Percentiles rank a stretch among this genome's conserved stretches.
Evolutionary conservation across 2,797 vertebrate species (phyloP).

Genomic region (Luscinia megarhynchos): DNA sequence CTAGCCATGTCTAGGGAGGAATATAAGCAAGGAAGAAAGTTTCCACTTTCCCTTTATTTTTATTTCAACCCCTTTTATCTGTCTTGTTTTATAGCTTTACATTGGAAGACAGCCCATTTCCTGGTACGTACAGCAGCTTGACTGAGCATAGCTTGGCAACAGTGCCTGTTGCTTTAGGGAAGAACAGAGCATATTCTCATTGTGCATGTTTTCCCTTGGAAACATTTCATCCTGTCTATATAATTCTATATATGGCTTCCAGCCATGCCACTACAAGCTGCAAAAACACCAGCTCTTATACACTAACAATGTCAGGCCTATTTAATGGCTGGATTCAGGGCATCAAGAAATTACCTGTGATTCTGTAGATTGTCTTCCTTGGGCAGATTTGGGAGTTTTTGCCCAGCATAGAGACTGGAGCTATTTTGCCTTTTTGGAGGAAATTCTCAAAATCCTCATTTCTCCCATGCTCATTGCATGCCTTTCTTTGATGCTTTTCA

Average conservation of each 20-base stretch:
- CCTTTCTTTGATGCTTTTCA: background rate
- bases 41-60: conserved; percentile 65
- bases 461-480: background rate
- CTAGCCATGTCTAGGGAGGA: background rate
- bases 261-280: conserved; percentile 67
- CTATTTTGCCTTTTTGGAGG: background rate
- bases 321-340: conserved; percentile 1
- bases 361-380: background rate
- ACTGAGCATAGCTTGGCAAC: conserved; percentile 67
- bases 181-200: conserved; percentile 67
- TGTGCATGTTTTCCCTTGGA: conserved; percentile 70
- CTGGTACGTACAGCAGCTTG: conserved; percentile 65
- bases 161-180: conserved; percentile 63
- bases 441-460: background rate
- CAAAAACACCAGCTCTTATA: conserved; percentile 52
- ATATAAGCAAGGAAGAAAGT: background rate
- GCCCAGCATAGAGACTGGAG: background rate
- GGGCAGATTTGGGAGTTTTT: background rate
- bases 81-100: conserved; percentile 65
- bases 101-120: conserved; percentile 62
- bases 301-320: background rate
- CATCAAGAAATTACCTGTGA: conserved; percentile 12
- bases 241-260: conserved; percentile 58
- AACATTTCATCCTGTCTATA: conserved; percentile 65
- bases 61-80: conserved; percentile 61